A percentile compares a stretch with the other conserved stretches of the same genome.
These are phyloP conservation scores for Chlamydotis undulata DNA, from an alignment of 2,113 vertebrate genomes.

Conservation along the genomic window DNA sequence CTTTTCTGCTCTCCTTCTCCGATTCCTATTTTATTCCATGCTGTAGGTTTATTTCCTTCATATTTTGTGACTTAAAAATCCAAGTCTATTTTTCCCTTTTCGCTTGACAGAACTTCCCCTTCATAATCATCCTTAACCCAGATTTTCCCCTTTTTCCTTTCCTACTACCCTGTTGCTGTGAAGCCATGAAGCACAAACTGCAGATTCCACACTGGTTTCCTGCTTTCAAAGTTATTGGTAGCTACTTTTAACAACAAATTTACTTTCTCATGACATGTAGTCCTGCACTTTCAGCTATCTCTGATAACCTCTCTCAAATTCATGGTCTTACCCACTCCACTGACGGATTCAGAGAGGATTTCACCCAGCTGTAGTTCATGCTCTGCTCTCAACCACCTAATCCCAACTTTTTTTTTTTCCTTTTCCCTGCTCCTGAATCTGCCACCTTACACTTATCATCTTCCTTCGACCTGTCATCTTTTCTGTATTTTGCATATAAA, in stretches of 20 bases:
- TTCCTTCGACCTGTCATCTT: neutral
- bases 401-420: neutral
- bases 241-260: neutral
- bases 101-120: neutral
- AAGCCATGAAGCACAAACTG: neutral
- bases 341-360: neutral
- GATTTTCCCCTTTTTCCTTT: neutral
- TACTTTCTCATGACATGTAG: neutral
- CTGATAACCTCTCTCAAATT: neutral
- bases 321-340: accelerated
- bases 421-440: neutral
- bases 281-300: neutral
- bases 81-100: neutral
- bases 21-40: neutral
- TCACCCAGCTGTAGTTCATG: neutral
- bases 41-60: neutral
- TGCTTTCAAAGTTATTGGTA: neutral
- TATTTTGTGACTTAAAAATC: neutral
- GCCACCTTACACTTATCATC: neutral
- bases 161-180: neutral
- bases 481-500: constrained; percentile 8
- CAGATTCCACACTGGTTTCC: neutral
- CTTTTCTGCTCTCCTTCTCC: neutral
- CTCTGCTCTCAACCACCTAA: neutral
- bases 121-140: neutral